These are phyloP conservation scores for Neocrepidodera transversa DNA, from an alignment of 2,888 invertebrate genomes.

Conservation along the genomic window DNA sequence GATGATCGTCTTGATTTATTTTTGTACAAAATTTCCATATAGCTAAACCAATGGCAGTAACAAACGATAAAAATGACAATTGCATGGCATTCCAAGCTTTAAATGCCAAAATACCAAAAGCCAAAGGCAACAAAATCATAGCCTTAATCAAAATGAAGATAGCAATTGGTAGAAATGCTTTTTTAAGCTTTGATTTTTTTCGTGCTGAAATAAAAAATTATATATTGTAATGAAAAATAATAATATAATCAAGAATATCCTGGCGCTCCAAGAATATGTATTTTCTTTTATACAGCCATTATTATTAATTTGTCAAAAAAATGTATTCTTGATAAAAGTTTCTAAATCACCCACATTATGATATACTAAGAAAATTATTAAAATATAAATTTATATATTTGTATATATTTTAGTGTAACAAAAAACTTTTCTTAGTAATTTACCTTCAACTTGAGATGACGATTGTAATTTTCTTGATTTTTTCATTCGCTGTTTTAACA, in stretches of 20 bases:
- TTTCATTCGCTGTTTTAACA: background rate
- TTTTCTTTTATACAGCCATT: too few relatives aligned
- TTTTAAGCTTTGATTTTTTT: constrained; percentile 73
- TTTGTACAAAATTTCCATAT: constrained; percentile 89
- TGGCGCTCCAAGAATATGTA: too few relatives aligned
- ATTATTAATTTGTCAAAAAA: too few relatives aligned
- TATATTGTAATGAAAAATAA: too few relatives aligned
- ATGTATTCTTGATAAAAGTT: too few relatives aligned
- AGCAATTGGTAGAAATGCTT: constrained; percentile 82
- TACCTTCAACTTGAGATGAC: constrained; percentile 10
- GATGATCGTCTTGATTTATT: constrained; percentile 58
- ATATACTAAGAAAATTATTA: too few relatives aligned
- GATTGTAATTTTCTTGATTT: background rate
- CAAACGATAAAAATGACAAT: constrained; percentile 85
- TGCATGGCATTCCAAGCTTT: constrained; percentile 89
- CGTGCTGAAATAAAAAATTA: constrained; percentile 22
- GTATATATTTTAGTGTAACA: too few relatives aligned
- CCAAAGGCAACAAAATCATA: constrained; percentile 83
- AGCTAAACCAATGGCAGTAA: constrained; percentile 81
- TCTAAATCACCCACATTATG: too few relatives aligned
- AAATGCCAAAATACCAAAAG: constrained; percentile 82
- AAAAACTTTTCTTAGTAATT: too few relatives aligned
- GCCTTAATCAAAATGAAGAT: constrained; percentile 85
- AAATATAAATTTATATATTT: too few relatives aligned
- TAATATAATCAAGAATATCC: too few relatives aligned